These are phyloP conservation scores for Pocillopora verrucosa DNA, from an alignment of 64 coral and sea anemone genomes.

Conservation along the genomic window DNA sequence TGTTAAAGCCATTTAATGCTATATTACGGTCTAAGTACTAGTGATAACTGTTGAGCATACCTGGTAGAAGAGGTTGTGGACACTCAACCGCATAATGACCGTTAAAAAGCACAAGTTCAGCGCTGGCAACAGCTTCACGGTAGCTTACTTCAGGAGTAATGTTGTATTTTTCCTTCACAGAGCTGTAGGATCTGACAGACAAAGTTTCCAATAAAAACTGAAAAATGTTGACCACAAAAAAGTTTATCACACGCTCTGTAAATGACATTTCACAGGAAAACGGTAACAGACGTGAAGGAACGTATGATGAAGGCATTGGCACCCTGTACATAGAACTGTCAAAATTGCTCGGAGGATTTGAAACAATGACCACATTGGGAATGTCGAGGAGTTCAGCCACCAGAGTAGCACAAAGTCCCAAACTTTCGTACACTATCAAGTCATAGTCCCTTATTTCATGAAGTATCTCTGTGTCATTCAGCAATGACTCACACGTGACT, in stretches of 20 bases:
- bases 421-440: background rate
- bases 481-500: background rate
- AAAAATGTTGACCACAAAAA: background rate
- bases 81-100: slow-evolving; percentile 50
- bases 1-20: background rate
- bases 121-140: background rate
- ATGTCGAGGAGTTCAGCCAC: slow-evolving; percentile 13
- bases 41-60: slow-evolving; percentile 5
- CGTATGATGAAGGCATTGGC: slow-evolving; percentile 15
- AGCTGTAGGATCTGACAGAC: background rate
- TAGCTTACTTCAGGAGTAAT: slow-evolving; percentile 21
- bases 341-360: background rate
- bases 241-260: slow-evolving; percentile 37
- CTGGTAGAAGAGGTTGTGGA: slow-evolving; percentile 61
- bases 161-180: slow-evolving; percentile 41
- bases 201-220: background rate
- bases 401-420: background rate
- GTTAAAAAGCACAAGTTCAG: slow-evolving; percentile 31
- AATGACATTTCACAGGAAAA: slow-evolving; percentile 49
- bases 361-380: background rate
- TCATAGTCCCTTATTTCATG: slow-evolving; percentile 26
- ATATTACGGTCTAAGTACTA: too few species aligned
- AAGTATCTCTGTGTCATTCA: slow-evolving; percentile 25
- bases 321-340: background rate
- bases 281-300: background rate